Percentiles rank a stretch among this genome's conserved stretches.
Conservation (phyloP, 2,888 invertebrate genomes). For the Saturnia japonica region DNA sequence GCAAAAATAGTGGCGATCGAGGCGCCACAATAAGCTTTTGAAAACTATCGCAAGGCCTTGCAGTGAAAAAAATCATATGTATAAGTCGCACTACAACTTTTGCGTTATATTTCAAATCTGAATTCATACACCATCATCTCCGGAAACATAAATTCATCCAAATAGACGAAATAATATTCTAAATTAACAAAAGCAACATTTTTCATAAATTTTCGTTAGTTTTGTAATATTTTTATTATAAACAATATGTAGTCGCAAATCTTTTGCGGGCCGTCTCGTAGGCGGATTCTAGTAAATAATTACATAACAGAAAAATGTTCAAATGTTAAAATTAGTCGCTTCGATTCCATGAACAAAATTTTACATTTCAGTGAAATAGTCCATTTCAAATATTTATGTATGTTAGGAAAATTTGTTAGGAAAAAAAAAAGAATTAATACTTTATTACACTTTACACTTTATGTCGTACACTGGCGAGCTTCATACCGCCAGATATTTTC, state of each 20-base stretch:
- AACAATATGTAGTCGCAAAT: slow-evolving; percentile 8
- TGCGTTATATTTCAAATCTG: neutral
- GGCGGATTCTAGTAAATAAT: slow-evolving; percentile 1
- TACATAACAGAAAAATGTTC: slow-evolving; percentile 1
- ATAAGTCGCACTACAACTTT: neutral
- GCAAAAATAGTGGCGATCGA: no score
- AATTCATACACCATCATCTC: neutral
- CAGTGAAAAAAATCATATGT: neutral
- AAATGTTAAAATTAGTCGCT: neutral
- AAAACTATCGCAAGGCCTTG: neutral
- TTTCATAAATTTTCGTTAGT: slow-evolving; percentile 7
- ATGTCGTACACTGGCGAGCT: no score
- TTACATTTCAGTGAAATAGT: neutral
- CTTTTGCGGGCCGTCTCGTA: neutral
- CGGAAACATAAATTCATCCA: slow-evolving; percentile 17
- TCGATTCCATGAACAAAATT: neutral
- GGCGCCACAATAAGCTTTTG: neutral
- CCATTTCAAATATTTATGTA: neutral
- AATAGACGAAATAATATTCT: slow-evolving; percentile 7
- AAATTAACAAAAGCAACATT: slow-evolving; percentile 15
- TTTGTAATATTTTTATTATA: slow-evolving; percentile 16
- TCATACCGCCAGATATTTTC: no score
- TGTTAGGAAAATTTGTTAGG: neutral
- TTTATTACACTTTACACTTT: no score
- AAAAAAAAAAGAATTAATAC: neutral